Evolutionary conservation across 1,140 invertebrate genomes (phyloP), one percentile per base, ranked within the genome.

Genomic region (Pomacea maculata): DNA sequence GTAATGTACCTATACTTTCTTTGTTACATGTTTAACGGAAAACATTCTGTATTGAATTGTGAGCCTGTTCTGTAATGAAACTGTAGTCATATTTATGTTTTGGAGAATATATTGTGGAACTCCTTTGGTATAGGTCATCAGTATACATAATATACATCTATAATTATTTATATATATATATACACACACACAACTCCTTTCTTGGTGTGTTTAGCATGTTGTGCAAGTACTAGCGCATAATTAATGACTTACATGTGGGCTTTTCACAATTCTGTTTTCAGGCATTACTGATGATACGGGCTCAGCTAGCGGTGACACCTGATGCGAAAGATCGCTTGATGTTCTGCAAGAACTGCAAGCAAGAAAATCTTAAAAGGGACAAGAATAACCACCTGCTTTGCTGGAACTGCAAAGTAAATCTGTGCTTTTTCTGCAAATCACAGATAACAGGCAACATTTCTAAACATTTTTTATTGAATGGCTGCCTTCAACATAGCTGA

Each of bases 331-430:
- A 74, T 7, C 81, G 82, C 68, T 54, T 82, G 7, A 80, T 79
- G 9, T 25, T 52, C 5, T 88, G 87, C 82, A 80, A 80, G 19
- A 70, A 54, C 15, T 88, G 87, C 82, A 81, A 83, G 61, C 85
- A 86, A 70, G 71, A 63, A 74, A 88, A 86, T 74, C 57, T 85
- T 15, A 83, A 82, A 63, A 52, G 45, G 25, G 73, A 85, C 61
- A 77, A 81, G 15, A 87, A 88, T 72, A 88, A 88, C 76, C 86
- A 87, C 80, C 81, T 88, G 1, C 85, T 83, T 65, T 88, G 87
- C 79, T 88, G 86, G 86, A 83, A 84, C 65, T 88, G 87, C 80
- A 84, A 82, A 64, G 75, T 65, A 21, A 85, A 84, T 64, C 79
- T 86, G 12, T 88, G 87, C 80, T 88, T 86, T 75, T 63, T 76